Evolutionary conservation across 1,140 invertebrate species (phyloP), one percentile per base, ranked within the genome.

Genomic region (Bicyclus anynana): DNA sequence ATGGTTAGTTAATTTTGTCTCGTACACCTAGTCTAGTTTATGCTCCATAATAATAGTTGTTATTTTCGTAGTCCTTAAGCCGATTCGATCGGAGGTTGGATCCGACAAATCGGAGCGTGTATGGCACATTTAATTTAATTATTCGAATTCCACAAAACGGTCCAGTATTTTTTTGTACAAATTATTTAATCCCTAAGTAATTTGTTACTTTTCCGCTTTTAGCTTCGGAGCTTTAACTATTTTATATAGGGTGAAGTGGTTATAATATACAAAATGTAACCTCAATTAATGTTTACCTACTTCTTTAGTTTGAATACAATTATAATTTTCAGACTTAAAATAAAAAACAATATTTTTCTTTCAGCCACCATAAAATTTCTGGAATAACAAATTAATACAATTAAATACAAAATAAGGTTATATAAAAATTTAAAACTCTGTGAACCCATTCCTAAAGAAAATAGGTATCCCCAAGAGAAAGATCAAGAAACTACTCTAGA

Each of bases 121-220:
- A 21, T 2, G 6, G 18, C n/a, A 4, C 27, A 9, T 9, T 33
- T 33, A 27, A 29, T 51, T 20, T 27, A 46, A 18, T 35, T 12
- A 12, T 59, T 35, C 40, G 12, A 38, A 40, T 53, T 53, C 50
- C 67, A 60, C 63, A 60, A 51, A 57, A 53, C 56, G 33, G 50
- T 65, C 49, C 53, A 65, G 59, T 65, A 65, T 65, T 57, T 65
- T n/a, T 65, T 38, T 66, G 59, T 66, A 65, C 59, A 61, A 65
- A 65, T 65, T 62, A 58, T 58, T 65, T 42, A 37, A 60, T 40
- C 46, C 29, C 13, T 37, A 13, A 52, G 18, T 47, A 52, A 52
- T 52, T 59, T 54, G 44, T 53, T 50, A 12, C 6, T 35, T 21
- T 35, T 27, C 27, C 27, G 51, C 42, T 53, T 44, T 53, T 17